These are phyloP conservation scores for Achroia grisella DNA, from an alignment of 1,140 invertebrate genomes.

Conservation along the genomic window DNA sequence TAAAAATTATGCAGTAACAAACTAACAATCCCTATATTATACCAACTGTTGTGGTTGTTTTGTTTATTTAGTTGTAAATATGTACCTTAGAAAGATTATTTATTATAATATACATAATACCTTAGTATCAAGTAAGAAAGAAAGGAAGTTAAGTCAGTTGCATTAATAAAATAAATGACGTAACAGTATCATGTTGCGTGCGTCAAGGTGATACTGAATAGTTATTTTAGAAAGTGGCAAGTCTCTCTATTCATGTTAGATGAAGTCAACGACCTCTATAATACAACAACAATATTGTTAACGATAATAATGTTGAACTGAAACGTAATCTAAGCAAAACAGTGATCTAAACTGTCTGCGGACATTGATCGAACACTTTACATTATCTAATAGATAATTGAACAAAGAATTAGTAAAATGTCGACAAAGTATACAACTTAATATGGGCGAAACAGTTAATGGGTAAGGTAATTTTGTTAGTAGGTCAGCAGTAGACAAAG, in stretches of 20 bases:
- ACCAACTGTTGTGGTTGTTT: too few relatives aligned
- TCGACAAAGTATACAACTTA: constrained; percentile 3
- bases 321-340: background rate
- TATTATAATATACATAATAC: too few relatives aligned
- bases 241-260: constrained; percentile 36
- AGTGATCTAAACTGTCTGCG: background rate
- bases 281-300: constrained; percentile 11
- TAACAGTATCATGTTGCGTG: constrained; percentile 47
- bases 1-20: too few relatives aligned
- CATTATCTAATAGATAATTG: constrained; percentile 15
- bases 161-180: constrained; percentile 42
- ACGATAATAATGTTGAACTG: constrained; percentile 1
- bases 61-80: too few relatives aligned
- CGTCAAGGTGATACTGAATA: constrained; percentile 60
- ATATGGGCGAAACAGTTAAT: constrained; percentile 25
- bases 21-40: too few relatives aligned
- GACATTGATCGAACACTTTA: background rate
- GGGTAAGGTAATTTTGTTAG: constrained; percentile 41
- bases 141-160: background rate
- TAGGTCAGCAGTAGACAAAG: constrained; percentile 49
- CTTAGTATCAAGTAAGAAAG: too few relatives aligned
- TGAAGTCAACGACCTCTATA: constrained; percentile 44
- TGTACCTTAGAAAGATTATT: too few relatives aligned
- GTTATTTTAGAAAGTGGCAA: constrained; percentile 66
- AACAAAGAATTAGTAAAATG: constrained; percentile 17